Evolutionary conservation across 2,797 vertebrate species (phyloP), one percentile per base, ranked within the genome.

Genomic region (Parauchenoglanis punctatus): DNA sequence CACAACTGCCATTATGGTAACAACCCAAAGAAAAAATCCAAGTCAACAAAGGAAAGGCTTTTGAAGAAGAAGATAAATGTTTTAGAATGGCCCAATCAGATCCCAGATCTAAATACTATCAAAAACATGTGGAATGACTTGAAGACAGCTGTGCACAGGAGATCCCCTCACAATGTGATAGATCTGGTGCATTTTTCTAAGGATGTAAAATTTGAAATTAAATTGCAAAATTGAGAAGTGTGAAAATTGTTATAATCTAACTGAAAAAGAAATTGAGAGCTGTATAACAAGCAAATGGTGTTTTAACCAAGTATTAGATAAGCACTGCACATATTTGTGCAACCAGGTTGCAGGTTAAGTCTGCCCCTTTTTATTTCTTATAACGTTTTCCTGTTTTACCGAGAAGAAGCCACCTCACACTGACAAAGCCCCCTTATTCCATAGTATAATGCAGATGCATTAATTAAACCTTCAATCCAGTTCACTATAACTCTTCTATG

Each of bases 371-470:
- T 59, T 23, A 70, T 70, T 70, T 18, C 18, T 70, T 20, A 70
- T 40, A 40, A 70, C 3, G 8, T n/a, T 18, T 20, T 56, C 68
- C n/a, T 83, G 44, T 73, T 63, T 87, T 65, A 81, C 25, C 61
- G 25, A 61, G 35, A 70, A 72, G 65, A 75, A 73, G 77, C 35
- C 20, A 28, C 40, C 13, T 73, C 56, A 87, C 17, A 28, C n/a
- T 73, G 67, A 86, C 67, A 86, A 80, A 72, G 15, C 2, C 15
- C 11, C 73, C 28, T 76, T n/a, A 76, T 83, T 54, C 58, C 17
- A 52, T 73, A 83, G 28, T 61, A 59, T 49, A 85, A 85, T 61
- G 68, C 49, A 83, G 44, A 70, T 77, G 46, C 81, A 65, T 67
- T 54, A 77, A 77, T 77, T 68, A 78, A 44, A 84, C 13, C 58